Percentiles rank a stretch among this genome's conserved stretches.
Evolutionary conservation across 1,140 invertebrate species (phyloP).

Genomic region (Zaprionus vittiger): DNA sequence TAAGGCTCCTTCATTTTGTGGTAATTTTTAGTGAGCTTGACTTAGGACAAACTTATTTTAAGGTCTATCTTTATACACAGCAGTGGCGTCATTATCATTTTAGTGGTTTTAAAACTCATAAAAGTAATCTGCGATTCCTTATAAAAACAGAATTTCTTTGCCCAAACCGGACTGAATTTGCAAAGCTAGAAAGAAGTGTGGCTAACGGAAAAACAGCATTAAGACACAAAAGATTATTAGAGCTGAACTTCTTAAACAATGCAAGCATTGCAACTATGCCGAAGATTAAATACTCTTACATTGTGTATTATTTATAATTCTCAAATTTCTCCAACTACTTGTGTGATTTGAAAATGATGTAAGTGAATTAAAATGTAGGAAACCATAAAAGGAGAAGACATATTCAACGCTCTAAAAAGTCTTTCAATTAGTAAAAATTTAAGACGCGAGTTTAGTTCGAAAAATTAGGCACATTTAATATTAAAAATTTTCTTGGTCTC

Average conservation of each 20-base stretch:
- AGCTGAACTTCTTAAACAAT: constrained; percentile 59
- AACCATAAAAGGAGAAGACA: background rate
- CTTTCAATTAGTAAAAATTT: background rate
- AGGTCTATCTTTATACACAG: background rate
- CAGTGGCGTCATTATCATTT: too few species aligned
- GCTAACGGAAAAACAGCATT: constrained; percentile 38
- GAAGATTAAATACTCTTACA: background rate
- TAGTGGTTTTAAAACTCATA: background rate
- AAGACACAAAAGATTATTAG: constrained; percentile 69
- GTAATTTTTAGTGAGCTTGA: background rate
- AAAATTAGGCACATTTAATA: background rate
- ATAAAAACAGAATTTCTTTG: constrained; percentile 9
- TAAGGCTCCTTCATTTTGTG: background rate
- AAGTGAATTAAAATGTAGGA: background rate
- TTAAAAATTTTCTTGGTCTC: background rate
- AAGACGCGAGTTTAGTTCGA: background rate
- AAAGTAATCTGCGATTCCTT: background rate
- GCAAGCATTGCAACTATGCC: background rate
- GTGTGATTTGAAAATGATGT: background rate
- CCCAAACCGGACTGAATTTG: constrained; percentile 18
- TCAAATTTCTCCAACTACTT: background rate
- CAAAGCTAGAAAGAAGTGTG: constrained; percentile 24
- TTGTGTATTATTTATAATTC: background rate
- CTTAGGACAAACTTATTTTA: too few species aligned
- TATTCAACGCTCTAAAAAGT: background rate